Evolutionary conservation across 2,888 invertebrate species (phyloP), one percentile per base, ranked within the genome.

Genomic region (Hedychridium roseum): DNA sequence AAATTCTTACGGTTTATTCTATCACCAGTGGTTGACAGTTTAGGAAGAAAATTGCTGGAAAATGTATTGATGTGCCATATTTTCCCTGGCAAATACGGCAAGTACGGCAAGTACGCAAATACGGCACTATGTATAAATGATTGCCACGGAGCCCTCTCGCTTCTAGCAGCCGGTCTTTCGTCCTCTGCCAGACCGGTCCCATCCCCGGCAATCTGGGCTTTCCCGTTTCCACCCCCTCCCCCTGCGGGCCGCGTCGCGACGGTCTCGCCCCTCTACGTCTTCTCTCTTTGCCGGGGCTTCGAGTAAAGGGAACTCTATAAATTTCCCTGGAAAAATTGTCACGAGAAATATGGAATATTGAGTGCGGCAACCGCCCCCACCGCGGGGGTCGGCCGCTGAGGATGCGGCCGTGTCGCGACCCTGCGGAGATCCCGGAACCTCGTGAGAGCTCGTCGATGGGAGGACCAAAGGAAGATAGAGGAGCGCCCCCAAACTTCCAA

Each of bases 251-350:
- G 16, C 15, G 12, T 15, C n/a, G 7, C 45, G 12, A 20, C 20
- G 11, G 7, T 11, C 43, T 36, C 32, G 12, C 39, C 39, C 40
- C 23, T 15, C 43, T 18, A 32, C 34, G 17, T 12, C 42, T 5
- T 53, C 35, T 9, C 20, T 32, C 15, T 27, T 28, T 17, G 16
- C n/a, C 45, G 31, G 30, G 50, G 37, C 34, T 30, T 27, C 48
- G 34, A 31, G 49, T 43, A 59, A 64, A 59, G 58, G 59, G 56
- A 66, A 59, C 61, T 71, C 71, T 65, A 71, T 71, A 72, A 71
- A 72, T 71, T 72, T 64, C 57, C 62, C 61, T 34, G 48, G 57
- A 62, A 60, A 70, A 72, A 71, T 70, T 70, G 70, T 68, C 66
- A 57, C 59, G 60, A 63, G 57, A 68, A 67, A 64, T 67, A 59